phyloP scores from a whole-genome alignment of 1,140 invertebrate genomes.

The Drosophila tani region DNA sequence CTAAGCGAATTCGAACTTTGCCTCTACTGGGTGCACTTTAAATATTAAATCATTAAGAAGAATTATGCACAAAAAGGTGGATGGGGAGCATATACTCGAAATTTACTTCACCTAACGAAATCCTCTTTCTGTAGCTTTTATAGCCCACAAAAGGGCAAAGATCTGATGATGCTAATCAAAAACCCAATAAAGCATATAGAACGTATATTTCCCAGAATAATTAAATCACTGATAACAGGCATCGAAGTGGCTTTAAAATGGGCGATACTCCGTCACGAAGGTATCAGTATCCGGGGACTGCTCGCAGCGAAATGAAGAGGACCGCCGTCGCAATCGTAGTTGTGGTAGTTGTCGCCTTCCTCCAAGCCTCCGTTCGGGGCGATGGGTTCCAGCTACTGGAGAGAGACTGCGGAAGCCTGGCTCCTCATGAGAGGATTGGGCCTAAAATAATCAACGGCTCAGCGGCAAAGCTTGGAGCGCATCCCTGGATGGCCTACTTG shows the following conservation, averaged over 20 bases:
- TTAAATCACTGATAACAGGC: neutral
- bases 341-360: neutral
- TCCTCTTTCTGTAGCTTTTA: too few species aligned
- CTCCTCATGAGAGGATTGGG: rapidly evolving
- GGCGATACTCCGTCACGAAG: neutral
- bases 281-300: slow-evolving; percentile 2
- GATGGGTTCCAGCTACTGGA: neutral
- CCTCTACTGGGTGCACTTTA: too few species aligned
- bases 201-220: neutral
- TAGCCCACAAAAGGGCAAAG: too few species aligned
- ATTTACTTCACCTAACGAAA: too few species aligned
- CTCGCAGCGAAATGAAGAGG: neutral
- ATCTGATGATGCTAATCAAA: too few species aligned
- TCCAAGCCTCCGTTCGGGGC: neutral
- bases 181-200: neutral
- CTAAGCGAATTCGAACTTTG: too few species aligned
- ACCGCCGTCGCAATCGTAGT: neutral
- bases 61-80: too few species aligned
- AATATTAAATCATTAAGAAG: too few species aligned
- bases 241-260: neutral
- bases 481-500: slow-evolving; percentile 20
- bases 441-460: neutral
- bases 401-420: neutral
- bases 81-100: too few species aligned
- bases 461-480: neutral